These are phyloP conservation scores for Dasypus novemcinctus DNA, from an alignment of 2,113 vertebrate species.

Conservation along the genomic window DNA sequence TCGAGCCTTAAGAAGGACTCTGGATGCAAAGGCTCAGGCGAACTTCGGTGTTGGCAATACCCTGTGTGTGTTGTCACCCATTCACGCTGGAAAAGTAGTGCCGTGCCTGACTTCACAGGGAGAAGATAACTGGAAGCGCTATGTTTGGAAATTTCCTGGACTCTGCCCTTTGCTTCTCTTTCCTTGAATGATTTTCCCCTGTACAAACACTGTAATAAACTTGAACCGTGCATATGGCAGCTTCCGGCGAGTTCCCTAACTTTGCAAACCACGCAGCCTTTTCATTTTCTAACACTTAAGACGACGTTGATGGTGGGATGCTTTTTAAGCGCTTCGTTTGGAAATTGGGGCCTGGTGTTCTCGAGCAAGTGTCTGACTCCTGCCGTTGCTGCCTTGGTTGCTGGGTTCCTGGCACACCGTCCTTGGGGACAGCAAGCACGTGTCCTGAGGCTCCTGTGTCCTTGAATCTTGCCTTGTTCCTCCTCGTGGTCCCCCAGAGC, in stretches of 20 bases:
- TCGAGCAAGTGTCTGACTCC: neutral
- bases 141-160: no score
- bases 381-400: neutral
- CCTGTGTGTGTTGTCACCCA: no score
- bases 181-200: no score
- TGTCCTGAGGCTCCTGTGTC: neutral
- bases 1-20: no score
- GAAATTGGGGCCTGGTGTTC: neutral
- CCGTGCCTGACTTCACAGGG: no score
- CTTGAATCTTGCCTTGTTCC: neutral
- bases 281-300: neutral
- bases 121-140: no score
- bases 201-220: no score
- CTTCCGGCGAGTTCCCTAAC: neutral
- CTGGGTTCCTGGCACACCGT: neutral
- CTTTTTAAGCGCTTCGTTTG: neutral
- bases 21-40: no score
- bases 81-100: no score
- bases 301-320: neutral
- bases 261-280: neutral
- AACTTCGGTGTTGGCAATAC: no score
- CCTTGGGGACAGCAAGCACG: fast-evolving
- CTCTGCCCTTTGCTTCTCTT: no score
- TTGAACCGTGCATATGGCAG: no score
- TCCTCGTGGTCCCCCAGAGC: neutral